Evolutionary conservation across 2,888 invertebrate genomes (phyloP), one percentile per base, ranked within the genome.

Genomic region (Drosophila niveifrons): DNA sequence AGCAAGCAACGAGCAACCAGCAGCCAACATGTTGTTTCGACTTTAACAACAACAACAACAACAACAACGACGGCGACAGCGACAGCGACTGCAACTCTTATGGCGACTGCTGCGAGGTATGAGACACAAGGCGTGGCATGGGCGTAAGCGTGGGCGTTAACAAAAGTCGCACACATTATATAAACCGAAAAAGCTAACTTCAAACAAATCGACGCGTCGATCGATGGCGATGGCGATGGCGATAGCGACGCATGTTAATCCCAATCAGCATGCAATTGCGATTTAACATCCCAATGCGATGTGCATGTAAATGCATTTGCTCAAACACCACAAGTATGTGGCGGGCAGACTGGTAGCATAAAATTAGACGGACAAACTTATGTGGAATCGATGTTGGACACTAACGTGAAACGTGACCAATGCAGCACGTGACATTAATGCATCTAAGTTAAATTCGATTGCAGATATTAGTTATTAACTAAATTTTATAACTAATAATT

Each of bases 241-340:
- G 31, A 31, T 31, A 9, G 39, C 39, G 29, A 67, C 47, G 84
- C 69, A 80, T 80, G 59, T 53, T 73, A 80, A 80, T 82, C 72
- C 44, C 15, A 55, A 78, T 82, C 83, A 75, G 67, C 76, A 75
- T 86, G 86, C 86, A 86, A 82, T 75, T 82, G 86, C 76, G 70
- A 79, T 72, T 75, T 69, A 72, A 61, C 56, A 36, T 34, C 59
- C 67, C 55, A 58, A 70, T 81, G 81, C 57, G 78, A 65, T 57
- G 23, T 29, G 73, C 82, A 80, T 81, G 55, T 56, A 71, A 74
- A 71, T 82, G 56, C 70, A 78, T 1, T 6, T 13, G 13, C 6
- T 23, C 23, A 23, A 23, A 23, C 13, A 11, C 11, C 11, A 34
- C 31, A 31, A 31, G 10, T 31, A 7, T 34, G 11, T 34, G 39